These are phyloP conservation scores for Coregonus clupeaformis DNA, from an alignment of 2,113 vertebrate species.

Conservation along the genomic window DNA sequence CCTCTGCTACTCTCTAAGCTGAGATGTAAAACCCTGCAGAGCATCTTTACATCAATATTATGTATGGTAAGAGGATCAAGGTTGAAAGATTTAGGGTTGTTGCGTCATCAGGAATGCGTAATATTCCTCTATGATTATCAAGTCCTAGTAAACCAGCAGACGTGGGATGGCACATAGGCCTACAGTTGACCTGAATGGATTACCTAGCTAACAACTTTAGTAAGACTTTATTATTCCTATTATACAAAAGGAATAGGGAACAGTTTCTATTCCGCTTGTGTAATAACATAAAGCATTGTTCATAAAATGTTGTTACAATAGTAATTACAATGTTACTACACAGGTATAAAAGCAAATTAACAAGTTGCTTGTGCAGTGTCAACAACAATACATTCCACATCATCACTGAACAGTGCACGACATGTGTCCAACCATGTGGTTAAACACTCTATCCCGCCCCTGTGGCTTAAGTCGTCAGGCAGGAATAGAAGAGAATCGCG, in stretches of 20 bases:
- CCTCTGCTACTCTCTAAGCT: neutral
- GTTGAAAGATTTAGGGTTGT: neutral
- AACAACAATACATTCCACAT: neutral
- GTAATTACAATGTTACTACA: neutral
- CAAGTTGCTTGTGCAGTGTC: neutral
- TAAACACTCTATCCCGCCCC: neutral
- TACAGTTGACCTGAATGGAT: neutral
- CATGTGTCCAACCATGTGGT: neutral
- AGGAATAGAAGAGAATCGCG: conserved; percentile 20
- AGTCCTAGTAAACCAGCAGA: too few relatives aligned
- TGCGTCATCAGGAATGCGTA: neutral
- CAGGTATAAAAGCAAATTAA: neutral
- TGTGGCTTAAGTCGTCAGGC: conserved; percentile 7
- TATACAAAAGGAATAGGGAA: neutral
- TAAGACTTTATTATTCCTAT: too few relatives aligned
- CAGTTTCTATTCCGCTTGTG: neutral
- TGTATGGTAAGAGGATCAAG: neutral
- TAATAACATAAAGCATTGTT: neutral
- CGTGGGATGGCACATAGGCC: too few relatives aligned
- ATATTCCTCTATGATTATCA: neutral
- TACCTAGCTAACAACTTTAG: too few relatives aligned
- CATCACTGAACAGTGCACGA: neutral
- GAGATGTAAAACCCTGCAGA: neutral
- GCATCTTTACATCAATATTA: neutral
- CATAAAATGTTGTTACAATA: neutral